Evolutionary conservation across 2,113 vertebrate species (phyloP).

Genomic region (Microcebus jonahi): DNA sequence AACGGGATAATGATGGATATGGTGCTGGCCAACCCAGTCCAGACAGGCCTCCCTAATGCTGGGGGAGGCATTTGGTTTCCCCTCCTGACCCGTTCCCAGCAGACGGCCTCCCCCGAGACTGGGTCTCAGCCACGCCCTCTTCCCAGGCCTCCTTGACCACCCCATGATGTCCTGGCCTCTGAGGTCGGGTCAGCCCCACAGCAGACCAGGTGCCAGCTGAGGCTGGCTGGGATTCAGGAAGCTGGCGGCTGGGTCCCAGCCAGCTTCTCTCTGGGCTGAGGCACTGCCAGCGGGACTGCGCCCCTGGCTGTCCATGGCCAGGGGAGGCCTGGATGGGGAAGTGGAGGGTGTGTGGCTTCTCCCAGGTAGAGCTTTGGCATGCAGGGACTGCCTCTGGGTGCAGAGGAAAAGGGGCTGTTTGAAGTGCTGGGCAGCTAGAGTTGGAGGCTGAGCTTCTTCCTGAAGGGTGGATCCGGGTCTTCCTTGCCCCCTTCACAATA

Average conservation of each 20-base stretch:
- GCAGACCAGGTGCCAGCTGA: not conserved
- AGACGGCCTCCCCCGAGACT: not conserved
- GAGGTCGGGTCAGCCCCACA: not conserved
- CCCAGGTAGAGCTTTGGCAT: not conserved
- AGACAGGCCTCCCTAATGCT: not conserved
- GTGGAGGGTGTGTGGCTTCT: not conserved
- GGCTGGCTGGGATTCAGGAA: not conserved
- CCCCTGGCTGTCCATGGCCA: not conserved
- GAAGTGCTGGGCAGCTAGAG: not conserved
- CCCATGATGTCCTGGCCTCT: not conserved
- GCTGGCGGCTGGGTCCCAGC: not conserved
- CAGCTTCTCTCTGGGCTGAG: not conserved
- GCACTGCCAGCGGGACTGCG: not conserved
- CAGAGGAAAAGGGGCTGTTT: not conserved
- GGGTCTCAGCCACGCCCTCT: not conserved
- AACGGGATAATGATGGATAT: fast-evolving
- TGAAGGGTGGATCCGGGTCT: not conserved
- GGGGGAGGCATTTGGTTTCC: not conserved
- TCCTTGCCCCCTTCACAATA: not conserved
- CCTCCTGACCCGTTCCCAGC: not conserved
- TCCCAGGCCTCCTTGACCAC: not conserved
- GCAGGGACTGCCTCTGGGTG: not conserved
- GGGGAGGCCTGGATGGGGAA: not conserved
- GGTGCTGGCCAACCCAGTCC: not conserved
- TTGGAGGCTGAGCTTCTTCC: not conserved